A percentile compares a stretch with the other conserved stretches of the same genome.
Conservation (phyloP, 2,888 invertebrate species). For the Sylvicola cinctus region DNA sequence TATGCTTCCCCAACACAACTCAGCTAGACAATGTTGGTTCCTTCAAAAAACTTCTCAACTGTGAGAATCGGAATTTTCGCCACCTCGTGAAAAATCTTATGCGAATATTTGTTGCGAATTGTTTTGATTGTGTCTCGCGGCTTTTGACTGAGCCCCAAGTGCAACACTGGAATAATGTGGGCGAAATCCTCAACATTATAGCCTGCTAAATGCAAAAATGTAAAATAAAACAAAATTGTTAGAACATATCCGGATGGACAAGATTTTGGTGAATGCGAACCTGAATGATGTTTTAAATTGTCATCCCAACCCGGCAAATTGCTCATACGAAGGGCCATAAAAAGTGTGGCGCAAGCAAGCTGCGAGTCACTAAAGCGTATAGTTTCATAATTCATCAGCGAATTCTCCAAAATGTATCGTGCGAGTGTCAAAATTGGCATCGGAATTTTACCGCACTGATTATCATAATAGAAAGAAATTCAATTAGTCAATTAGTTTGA, state of each 20-base stretch:
- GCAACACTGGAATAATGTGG: slow-evolving; percentile 47
- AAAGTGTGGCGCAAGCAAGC: slow-evolving; percentile 73
- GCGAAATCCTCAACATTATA: slow-evolving; percentile 56
- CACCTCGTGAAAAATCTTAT: slow-evolving; percentile 82
- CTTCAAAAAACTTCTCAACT: slow-evolving; percentile 17
- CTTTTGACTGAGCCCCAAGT: slow-evolving; percentile 54
- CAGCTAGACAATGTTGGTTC: too few relatives aligned
- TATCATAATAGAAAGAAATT: slow-evolving; percentile 8
- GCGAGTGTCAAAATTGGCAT: slow-evolving; percentile 89
- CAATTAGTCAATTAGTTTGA: neutral
- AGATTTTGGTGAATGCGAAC: slow-evolving; percentile 18
- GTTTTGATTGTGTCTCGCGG: slow-evolving; percentile 66
- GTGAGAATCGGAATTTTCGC: slow-evolving; percentile 51
- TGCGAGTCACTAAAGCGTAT: slow-evolving; percentile 64
- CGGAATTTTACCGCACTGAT: slow-evolving; percentile 58
- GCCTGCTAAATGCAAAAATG: slow-evolving; percentile 28
- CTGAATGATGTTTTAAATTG: slow-evolving; percentile 58
- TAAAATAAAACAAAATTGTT: neutral
- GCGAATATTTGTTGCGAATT: slow-evolving; percentile 82
- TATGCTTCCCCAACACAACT: too few relatives aligned
- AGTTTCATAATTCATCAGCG: slow-evolving; percentile 78
- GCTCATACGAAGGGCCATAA: slow-evolving; percentile 76
- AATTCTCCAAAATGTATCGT: slow-evolving; percentile 81
- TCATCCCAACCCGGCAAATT: slow-evolving; percentile 49
- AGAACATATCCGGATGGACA: neutral